phyloP scores from a whole-genome alignment of 1,140 invertebrate species.

The Littorina saxatilis region DNA sequence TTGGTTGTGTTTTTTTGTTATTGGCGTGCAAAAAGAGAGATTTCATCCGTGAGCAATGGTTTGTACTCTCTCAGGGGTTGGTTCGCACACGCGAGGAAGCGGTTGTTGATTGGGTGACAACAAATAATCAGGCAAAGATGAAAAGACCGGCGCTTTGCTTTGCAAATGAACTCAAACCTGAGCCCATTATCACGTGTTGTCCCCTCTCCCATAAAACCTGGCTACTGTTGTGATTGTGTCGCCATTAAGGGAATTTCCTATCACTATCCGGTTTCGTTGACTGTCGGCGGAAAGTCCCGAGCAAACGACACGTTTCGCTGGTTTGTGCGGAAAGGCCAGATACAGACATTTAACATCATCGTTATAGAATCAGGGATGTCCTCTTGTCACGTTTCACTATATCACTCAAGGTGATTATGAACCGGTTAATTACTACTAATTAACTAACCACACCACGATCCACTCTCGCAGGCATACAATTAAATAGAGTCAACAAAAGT shows the following conservation, averaged over 20 bases:
- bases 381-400: too few relatives aligned
- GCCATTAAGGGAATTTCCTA: not conserved
- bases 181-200: conserved; percentile 17
- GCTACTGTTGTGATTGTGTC: not conserved
- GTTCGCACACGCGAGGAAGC: not conserved
- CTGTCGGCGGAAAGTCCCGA: not conserved
- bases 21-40: not conserved
- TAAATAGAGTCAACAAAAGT: too few relatives aligned
- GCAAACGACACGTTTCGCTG: not conserved
- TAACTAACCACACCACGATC: too few relatives aligned
- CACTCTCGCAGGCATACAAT: too few relatives aligned
- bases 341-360: not conserved
- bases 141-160: not conserved
- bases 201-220: not conserved
- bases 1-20: not conserved
- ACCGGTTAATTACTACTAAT: too few relatives aligned
- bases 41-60: not conserved
- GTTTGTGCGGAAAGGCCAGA: not conserved
- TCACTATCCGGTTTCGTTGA: not conserved
- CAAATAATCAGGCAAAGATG: not conserved
- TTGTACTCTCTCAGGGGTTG: not conserved
- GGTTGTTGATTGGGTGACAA: not conserved
- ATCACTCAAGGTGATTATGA: too few relatives aligned
- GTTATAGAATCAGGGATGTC: too few relatives aligned
- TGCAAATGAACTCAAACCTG: conserved; percentile 22